A percentile compares a stretch with the other conserved stretches of the same genome.
Evolutionary conservation across 1,140 invertebrate genomes (phyloP).

Genomic region (Aphis craccivora): DNA sequence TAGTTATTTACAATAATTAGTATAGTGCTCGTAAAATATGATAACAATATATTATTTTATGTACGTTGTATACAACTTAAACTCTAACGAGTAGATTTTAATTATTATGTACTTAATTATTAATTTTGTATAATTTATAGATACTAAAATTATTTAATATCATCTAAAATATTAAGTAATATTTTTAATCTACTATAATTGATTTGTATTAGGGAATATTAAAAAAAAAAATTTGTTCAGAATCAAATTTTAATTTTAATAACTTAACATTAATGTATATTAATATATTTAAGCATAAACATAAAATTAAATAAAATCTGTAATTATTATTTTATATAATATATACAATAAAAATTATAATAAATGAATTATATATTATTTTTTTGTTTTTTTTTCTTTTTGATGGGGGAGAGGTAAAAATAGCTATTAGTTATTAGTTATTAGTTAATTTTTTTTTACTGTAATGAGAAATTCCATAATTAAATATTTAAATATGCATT

Average conservation of each 20-base stretch:
- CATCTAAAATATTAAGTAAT: not conserved
- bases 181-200: not conserved
- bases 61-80: not conserved
- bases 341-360: too few relatives aligned
- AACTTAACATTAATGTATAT: not conserved
- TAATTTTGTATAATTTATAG: not conserved
- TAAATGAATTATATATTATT: too few relatives aligned
- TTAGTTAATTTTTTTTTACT: not conserved
- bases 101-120: too few relatives aligned
- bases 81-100: not conserved
- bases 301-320: not conserved
- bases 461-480: not conserved
- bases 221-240: not conserved
- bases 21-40: not conserved
- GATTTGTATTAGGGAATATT: not conserved
- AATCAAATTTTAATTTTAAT: not conserved
- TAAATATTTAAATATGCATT: not conserved
- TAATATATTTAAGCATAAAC: too few relatives aligned
- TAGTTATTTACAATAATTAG: not conserved
- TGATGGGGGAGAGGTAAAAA: not conserved
- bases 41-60: not conserved
- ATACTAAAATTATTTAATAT: not conserved
- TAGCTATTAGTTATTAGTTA: too few relatives aligned
- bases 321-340: not conserved
- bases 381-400: too few relatives aligned